Base-by-base conservation (phyloP, 2,888 invertebrate species). In the Metacarcinus magister region DNA sequence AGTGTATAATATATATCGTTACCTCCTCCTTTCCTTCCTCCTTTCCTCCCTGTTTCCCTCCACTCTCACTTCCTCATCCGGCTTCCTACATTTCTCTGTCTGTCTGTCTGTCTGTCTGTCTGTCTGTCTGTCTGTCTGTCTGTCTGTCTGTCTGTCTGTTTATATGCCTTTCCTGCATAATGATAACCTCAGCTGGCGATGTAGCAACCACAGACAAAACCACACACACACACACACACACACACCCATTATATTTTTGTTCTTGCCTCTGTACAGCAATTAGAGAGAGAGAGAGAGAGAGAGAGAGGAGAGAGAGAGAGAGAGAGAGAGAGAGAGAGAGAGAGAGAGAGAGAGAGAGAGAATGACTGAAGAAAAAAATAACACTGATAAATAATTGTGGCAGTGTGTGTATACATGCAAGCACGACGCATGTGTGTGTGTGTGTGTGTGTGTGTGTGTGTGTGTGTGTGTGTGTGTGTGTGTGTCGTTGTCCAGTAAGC, bases 171-270 rank as follows among this genome's bases (percentile, higher is more conserved):
- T 67, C n/a, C 67, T 23, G 67, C 23, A 67, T 23, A 67, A 67
- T 67, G n/a, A 67, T 16, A 67, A 67, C 23, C 2, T 67, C 2
- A n/a, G 48, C 67, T 23, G 67, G 19, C 2, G 67, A 23, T 67
- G 67, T 67, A 67, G 67, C 67, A 23, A 67, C 67, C 67, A 67
- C 67, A 67, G 67, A 67, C 23, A 5, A 23, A 67, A 60, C 7
- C 60, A 60, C 48, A 60, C 60, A 67, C 67, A 67, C 67, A 67
- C 67, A 67, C 67, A 67, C 67, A 67, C 67, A 67, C 67, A 67
- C 67, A 67, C 19, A 5, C 23, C 23, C n/a, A 67, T 67, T 67
- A 19, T n/a, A 8, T 48, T 48, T 67, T 23, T 67, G 67, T 67
- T 67, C 67, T 67, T 67, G 67, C 5, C 19, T 19, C 23, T 4